Base-by-base conservation (phyloP, 2,888 invertebrate genomes). In the Eremobia ochroleuca region DNA sequence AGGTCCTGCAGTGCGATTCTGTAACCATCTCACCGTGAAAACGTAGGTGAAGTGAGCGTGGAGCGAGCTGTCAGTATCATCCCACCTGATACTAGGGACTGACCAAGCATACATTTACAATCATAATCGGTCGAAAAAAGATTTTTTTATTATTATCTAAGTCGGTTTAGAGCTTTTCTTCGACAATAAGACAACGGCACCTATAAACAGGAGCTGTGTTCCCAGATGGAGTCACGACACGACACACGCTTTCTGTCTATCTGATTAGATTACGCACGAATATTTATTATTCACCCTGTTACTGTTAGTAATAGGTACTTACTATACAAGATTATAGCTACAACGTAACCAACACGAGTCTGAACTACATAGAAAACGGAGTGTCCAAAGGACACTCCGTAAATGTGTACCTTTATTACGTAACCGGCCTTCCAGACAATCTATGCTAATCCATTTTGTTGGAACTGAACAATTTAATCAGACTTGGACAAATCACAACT, bases 381-480 rank as follows among this genome's bases (percentile, higher is more conserved):
- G 59, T 55, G 62, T 55, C 70, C 62, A n/a, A n/a, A n/a, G n/a
- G n/a, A n/a, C n/a, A n/a, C n/a, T n/a, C n/a, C n/a, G n/a, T n/a
- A n/a, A 85, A 76, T 68, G 15, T 55, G 13, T 28, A 68, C 71
- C 71, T 74, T 73, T 73, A 85, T 73, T 83, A 76, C 70, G 55
- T 76, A 73, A 66, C 18, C 28, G 65, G 46, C 70, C 70, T 76
- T 84, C 64, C 66, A 59, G 31, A 52, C 62, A 68, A 81, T 76
- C 62, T 71, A 70, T 66, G 72, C 61, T 62, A 77, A 85, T 75
- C 85, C 34, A 55, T 69, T 73, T 73, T 73, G 76, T 34, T 40
- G 43, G 67, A 76, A 85, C 34, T 76, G 62, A 61, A 76, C 46
- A 55, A 76, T 76, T 74, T 62, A 79, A 76, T 79, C 65, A 66